phyloP scores from a whole-genome alignment of 2,113 vertebrate genomes.

The Amblyornis subalaris region DNA sequence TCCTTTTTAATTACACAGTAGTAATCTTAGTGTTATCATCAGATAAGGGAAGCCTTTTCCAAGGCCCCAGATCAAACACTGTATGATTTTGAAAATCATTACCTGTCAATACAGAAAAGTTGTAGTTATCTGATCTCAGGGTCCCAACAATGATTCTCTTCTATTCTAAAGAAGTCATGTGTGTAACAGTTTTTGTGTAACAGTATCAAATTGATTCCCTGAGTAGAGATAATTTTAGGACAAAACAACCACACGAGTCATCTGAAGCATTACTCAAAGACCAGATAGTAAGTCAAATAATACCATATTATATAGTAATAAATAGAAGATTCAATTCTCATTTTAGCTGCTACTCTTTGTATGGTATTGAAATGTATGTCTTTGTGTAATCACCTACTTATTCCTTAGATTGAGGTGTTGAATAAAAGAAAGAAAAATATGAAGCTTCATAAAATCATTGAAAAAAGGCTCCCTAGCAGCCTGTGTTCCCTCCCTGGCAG shows the following conservation, averaged over 20 bases:
- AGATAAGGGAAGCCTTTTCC: too few relatives aligned
- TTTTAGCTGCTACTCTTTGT: background rate
- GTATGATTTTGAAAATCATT: too few relatives aligned
- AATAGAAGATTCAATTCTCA: background rate
- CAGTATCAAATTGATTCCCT: background rate
- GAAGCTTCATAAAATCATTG: background rate
- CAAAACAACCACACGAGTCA: background rate
- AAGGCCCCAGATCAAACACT: too few relatives aligned
- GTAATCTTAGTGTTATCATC: too few relatives aligned
- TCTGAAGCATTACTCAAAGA: background rate
- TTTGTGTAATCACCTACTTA: background rate
- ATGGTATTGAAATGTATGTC: background rate
- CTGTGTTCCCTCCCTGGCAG: background rate
- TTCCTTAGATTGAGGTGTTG: background rate
- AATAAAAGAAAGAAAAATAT: background rate
- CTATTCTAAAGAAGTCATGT: background rate
- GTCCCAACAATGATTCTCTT: too few relatives aligned
- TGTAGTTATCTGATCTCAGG: too few relatives aligned
- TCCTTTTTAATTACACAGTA: too few relatives aligned
- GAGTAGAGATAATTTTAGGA: background rate
- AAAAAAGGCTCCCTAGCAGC: background rate
- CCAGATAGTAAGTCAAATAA: background rate
- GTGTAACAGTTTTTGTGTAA: background rate
- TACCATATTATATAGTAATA: background rate
- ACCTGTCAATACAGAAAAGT: too few relatives aligned